Evolutionary conservation across 2,113 vertebrate species (phyloP), one percentile per base, ranked within the genome.

Genomic region (Aspidoscelis tigris): DNA sequence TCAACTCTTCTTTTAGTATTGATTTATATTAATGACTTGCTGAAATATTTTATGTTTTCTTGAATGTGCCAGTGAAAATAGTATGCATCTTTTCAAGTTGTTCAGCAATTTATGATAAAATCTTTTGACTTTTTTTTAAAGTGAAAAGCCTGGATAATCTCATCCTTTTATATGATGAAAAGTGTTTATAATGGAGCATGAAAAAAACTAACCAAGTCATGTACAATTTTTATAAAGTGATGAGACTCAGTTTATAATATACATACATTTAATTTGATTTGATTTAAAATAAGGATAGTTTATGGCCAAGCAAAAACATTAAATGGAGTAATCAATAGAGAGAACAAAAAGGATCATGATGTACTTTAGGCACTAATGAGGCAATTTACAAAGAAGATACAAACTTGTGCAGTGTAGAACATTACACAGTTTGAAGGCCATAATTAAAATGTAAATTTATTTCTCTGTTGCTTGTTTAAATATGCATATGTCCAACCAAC

Each of bases 311-410:
- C 6, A 81, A 90, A 73, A 22, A 64, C 0, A 61, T 41, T 80
- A 84, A 76, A 77, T 39, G 10, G 66, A 65, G 77, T 82, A 78
- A 86, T 71, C 66, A 66, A 41, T 72, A 78, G 16, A 20, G n/a
- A 73, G 66, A 64, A 72, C 55, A 77, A 86, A 33, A 82, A 53
- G 75, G 55, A 43, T 79, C 12, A 47, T 78, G 74, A 39, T 65
- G 55, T 78, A 72, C 66, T 65, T 64, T 73, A 65, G 21, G 80
- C 26, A 81, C 9, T 77, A 82, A 86, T 72, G 73, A 77, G 43
- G n/a, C 65, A 76, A 65, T 86, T 77, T 82, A 82, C 71, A 71
- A 76, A 86, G 21, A 22, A n/a, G 74, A 14, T 64, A 26, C n/a
- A 72, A 77, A 53, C 20, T n/a, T 77, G 2, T 61, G 0, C 22